Base-by-base conservation (phyloP, 2,113 vertebrate species). In the Pterocles burchelli region DNA sequence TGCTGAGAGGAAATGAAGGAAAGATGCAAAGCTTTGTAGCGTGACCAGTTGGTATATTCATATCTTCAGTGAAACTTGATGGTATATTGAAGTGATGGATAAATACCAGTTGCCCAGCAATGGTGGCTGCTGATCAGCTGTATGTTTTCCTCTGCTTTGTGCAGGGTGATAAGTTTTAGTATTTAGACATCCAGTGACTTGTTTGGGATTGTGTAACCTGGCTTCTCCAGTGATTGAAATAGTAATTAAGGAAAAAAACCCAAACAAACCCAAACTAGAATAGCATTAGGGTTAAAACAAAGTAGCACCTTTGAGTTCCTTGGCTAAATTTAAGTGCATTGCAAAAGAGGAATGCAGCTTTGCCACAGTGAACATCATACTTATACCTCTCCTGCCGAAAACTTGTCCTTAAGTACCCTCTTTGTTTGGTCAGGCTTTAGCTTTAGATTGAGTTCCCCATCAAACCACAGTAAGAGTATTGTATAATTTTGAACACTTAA, bases 401-500 rank as follows among this genome's bases (percentile, higher is more conserved):
- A 72, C 76, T 75, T 96, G 96, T 93, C 95, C 95, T 72, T 72
- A 90, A 57, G 33, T 96, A 70, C 61, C 83, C 95, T 78, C 55
- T 79, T 82, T 75, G 48, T 91, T 94, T 90, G 90, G 90, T 88
- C 88, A 89, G 88, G 52, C 66, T 86, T 87, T 80, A 89, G 83
- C 92, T 95, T 93, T 95, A 96, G 73, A 82, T 96, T 95, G 93
- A 88, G 70, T 33, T 96, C 52, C 61, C 85, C 76, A 75, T 90
- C 79, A 81, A 92, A 94, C 95, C 93, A 92, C 95, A 93, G 79
- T 89, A 71, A 58, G 90, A 14, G 61, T 96, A 93, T 97, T 96
- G 95, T 97, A 36, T 97, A 96, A 95, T 97, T 97, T 94, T 92
- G 61, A 85, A 81, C 73, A 87, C 95, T 89, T 92, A 93, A 97